Conservation (phyloP, 2,113 vertebrate species). For the Mormyrus lacerda region DNA sequence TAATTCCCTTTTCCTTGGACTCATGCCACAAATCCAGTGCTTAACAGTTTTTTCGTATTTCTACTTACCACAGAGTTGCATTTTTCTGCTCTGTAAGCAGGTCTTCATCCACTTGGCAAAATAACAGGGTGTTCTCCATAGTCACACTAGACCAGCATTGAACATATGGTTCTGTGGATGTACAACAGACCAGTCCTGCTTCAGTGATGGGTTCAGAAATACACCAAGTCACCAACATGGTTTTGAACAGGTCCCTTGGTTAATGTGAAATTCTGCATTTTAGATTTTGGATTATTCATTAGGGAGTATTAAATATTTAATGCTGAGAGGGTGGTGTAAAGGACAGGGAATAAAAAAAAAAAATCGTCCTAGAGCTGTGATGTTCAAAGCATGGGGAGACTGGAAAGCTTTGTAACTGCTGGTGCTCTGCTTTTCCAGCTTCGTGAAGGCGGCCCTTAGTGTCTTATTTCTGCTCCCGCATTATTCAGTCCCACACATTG, state of each 20-base stretch:
- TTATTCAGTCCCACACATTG: background rate
- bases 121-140: background rate
- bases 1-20: background rate
- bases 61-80: conserved; percentile 47
- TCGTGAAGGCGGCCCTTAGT: background rate
- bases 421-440: background rate
- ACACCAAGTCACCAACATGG: background rate
- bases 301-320: background rate
- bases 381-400: background rate
- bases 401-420: background rate
- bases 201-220: background rate
- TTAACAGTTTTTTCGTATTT: background rate
- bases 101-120: conserved; percentile 38
- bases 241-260: background rate
- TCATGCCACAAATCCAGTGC: background rate
- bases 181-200: background rate
- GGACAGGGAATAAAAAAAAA: background rate
- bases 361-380: background rate
- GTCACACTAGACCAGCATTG: background rate
- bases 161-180: background rate
- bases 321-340: background rate
- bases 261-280: background rate
- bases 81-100: conserved; percentile 17
- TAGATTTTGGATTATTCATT: background rate
- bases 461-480: background rate